phyloP scores from a whole-genome alignment of 2,888 invertebrate genomes.

The Xestia c-nigrum region DNA sequence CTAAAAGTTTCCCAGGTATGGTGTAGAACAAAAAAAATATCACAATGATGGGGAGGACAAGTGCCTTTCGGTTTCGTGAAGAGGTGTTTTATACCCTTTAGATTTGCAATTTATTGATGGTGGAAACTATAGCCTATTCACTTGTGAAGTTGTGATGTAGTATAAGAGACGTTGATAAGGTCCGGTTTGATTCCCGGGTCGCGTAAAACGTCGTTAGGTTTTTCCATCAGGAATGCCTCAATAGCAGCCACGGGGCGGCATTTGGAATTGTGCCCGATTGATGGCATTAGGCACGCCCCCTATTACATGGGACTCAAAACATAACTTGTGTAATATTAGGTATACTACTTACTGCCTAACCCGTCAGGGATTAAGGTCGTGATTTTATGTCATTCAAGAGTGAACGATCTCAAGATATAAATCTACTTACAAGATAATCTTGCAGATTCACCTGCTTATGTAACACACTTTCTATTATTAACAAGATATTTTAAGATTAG shows the following conservation, averaged over 20 bases:
- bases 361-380: not conserved
- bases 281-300: not conserved
- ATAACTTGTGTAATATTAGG: too few species aligned
- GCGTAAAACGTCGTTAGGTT: too few species aligned
- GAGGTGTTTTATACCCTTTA: too few species aligned
- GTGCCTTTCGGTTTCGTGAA: too few species aligned
- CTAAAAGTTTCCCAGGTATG: too few species aligned
- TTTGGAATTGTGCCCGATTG: not conserved
- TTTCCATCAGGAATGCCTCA: not conserved
- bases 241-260: too few species aligned
- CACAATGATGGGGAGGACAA: too few species aligned
- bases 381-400: not conserved
- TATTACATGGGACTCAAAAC: not conserved
- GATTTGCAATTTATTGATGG: too few species aligned
- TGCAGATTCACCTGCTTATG: not conserved
- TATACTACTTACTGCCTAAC: not conserved
- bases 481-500: conserved; percentile 7
- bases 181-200: too few species aligned
- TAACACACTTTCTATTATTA: not conserved
- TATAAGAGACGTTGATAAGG: not conserved
- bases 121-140: too few species aligned
- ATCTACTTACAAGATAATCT: not conserved
- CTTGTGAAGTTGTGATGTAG: not conserved
- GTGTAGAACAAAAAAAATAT: too few species aligned
- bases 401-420: not conserved